These are phyloP conservation scores for Drosophila greeni DNA, from an alignment of 2,888 invertebrate species.

Conservation along the genomic window DNA sequence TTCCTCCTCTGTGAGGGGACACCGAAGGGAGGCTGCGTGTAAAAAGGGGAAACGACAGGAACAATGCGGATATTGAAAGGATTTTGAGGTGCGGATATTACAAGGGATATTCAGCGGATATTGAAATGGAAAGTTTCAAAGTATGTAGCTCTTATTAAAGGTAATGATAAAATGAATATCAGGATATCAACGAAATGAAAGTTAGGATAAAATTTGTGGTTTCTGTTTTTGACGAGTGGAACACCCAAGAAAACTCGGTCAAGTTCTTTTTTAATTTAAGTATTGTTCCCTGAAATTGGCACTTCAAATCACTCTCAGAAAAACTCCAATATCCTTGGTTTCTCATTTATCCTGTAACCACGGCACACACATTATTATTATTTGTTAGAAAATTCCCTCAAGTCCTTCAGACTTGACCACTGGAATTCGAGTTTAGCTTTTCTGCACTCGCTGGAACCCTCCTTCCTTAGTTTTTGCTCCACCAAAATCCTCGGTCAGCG, in stretches of 20 bases:
- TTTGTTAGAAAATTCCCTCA: background rate
- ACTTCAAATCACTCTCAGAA: conserved; percentile 1
- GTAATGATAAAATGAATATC: no score
- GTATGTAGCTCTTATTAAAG: no score
- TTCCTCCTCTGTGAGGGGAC: background rate
- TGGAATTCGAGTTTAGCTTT: conserved; percentile 30
- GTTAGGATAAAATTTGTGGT: no score
- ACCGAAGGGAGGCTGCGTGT: background rate
- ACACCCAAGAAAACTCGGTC: background rate
- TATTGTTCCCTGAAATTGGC: conserved; percentile 3
- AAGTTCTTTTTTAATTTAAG: no score
- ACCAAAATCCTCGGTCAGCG: conserved; percentile 21
- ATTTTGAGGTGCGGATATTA: conserved; percentile 5
- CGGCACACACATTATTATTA: background rate
- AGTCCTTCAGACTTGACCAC: conserved; percentile 20
- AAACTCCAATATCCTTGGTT: background rate
- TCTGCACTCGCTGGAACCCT: background rate
- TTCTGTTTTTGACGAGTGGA: no score
- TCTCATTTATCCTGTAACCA: background rate
- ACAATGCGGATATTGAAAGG: conserved; percentile 13
- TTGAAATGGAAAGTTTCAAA: conserved; percentile 1
- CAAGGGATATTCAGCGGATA: conserved; percentile 1
- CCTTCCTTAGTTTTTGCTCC: background rate
- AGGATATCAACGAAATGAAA: no score
- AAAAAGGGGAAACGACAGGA: background rate